Evolutionary conservation across 1,140 invertebrate genomes (phyloP), one percentile per base, ranked within the genome.

Genomic region (Aphelinus certus): DNA sequence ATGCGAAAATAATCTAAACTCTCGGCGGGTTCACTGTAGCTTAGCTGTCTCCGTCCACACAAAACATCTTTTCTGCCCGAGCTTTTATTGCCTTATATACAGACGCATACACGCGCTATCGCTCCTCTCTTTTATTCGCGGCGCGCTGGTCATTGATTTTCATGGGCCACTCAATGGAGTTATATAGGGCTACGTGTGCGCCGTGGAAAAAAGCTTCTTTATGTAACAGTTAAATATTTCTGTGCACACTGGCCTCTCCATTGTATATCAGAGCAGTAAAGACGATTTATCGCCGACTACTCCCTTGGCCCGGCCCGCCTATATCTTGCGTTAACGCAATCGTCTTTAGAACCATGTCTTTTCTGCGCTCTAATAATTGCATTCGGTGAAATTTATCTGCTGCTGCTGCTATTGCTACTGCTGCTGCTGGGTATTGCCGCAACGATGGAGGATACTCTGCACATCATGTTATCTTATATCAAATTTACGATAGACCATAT

Each of bases 1-100:
- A 73, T 61, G 48, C 57, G 71, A 74, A 74, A 63, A 74, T 74
- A 74, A 74, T 68, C 9, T 58, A 62, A 74, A 68, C 65, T 64
- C 64, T 64, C 7, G 49, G 57, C 47, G 49, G 7, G 7, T 63
- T 71, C 60, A 7, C 55, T 49, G 26, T 26, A 26, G 26, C 26
- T 26, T 0, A 26, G 26, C 26, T 26, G 26, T 26, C 26, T 26
- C 26, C 26, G 26, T 26, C 26, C 26, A 26, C 26, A 26, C 26
- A 26, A 26, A 26, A 26, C 26, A 26, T 67, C 9, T 53, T 26
- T 26, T 42, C 26, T 53, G n/a, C 45, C 46, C 57, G 26, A 3
- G 5, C 53, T 68, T 68, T 56, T 61, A 68, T 74, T 68, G 51
- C 49, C 58, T 47, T 49, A 70, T 62, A 58, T 53, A 45, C 48